Evolutionary conservation across 2,797 vertebrate genomes (phyloP).

Genomic region (Pseudotriccus pelzelni): DNA sequence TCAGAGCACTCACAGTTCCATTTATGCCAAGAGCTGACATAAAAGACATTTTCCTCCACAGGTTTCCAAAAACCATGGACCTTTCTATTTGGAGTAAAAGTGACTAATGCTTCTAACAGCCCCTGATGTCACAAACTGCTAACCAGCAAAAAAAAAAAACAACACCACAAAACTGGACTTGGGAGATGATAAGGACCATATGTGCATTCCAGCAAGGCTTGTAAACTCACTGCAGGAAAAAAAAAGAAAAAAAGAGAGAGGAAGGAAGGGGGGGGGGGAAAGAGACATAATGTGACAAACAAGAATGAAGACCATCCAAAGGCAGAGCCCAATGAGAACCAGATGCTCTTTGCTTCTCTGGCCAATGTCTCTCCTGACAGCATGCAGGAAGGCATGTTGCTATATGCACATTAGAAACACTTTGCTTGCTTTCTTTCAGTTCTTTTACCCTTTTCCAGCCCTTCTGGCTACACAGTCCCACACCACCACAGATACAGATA

Average conservation of each 20-base stretch:
- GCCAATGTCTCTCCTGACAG: background rate
- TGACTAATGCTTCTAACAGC: slow-evolving; percentile 46
- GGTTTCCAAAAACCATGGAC: slow-evolving; percentile 45
- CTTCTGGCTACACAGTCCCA: background rate
- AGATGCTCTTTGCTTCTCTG: slow-evolving; percentile 40
- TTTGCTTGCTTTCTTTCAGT: background rate
- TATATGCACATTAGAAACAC: rapidly evolving
- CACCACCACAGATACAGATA: background rate
- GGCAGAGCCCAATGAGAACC: slow-evolving; percentile 56
- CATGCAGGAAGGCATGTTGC: background rate
- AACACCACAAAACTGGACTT: background rate
- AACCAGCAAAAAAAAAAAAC: slow-evolving; percentile 12
- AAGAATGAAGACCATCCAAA: slow-evolving; percentile 51
- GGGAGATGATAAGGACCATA: slow-evolving; percentile 68
- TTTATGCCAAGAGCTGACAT: slow-evolving; percentile 54
- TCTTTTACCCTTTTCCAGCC: background rate
- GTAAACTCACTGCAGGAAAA: slow-evolving; percentile 13
- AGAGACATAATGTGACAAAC: slow-evolving; percentile 41
- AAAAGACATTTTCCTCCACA: slow-evolving; percentile 54
- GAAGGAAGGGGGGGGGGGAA: background rate
- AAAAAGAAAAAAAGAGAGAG: background rate
- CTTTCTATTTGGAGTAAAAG: slow-evolving; percentile 55
- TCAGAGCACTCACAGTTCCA: background rate
- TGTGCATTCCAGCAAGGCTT: slow-evolving; percentile 72
- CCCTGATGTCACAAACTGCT: slow-evolving; percentile 65